Evolutionary conservation across 2,888 invertebrate genomes (phyloP).

Genomic region (Kryphioiulus occultus): DNA sequence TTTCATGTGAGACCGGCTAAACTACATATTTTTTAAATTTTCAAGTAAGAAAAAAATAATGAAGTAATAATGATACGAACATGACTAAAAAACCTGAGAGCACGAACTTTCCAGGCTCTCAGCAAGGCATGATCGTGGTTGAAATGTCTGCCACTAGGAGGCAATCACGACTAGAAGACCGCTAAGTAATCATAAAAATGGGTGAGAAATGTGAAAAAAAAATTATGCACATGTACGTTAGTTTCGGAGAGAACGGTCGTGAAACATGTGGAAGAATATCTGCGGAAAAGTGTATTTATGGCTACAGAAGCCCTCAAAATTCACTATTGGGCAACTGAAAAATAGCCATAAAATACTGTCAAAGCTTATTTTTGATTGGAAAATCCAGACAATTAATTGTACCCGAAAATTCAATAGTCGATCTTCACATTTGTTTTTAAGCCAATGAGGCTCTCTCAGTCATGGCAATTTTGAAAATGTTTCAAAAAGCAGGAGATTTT

Average conservation of each 20-base stretch:
- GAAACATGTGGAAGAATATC: neutral
- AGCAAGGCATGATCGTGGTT: neutral
- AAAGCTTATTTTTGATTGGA: no score
- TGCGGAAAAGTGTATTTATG: neutral
- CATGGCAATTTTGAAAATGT: no score
- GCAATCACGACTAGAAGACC: neutral
- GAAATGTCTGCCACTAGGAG: neutral
- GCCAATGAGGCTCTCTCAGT: no score
- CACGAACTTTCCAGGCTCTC: conserved; percentile 10
- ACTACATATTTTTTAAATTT: neutral
- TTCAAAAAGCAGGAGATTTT: no score
- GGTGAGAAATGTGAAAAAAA: neutral
- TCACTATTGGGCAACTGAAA: no score
- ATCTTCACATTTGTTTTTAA: no score
- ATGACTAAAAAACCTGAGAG: neutral
- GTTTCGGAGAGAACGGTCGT: neutral
- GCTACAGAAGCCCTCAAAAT: neutral
- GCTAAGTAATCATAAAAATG: neutral
- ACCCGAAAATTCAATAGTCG: no score
- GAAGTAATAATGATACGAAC: conserved; percentile 8
- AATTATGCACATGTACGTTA: neutral
- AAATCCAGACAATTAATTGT: no score
- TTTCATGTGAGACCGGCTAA: neutral
- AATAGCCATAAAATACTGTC: no score
- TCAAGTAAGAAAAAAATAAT: neutral